These are phyloP conservation scores for Axis porcinus DNA, from an alignment of 2,113 vertebrate genomes.

Conservation along the genomic window DNA sequence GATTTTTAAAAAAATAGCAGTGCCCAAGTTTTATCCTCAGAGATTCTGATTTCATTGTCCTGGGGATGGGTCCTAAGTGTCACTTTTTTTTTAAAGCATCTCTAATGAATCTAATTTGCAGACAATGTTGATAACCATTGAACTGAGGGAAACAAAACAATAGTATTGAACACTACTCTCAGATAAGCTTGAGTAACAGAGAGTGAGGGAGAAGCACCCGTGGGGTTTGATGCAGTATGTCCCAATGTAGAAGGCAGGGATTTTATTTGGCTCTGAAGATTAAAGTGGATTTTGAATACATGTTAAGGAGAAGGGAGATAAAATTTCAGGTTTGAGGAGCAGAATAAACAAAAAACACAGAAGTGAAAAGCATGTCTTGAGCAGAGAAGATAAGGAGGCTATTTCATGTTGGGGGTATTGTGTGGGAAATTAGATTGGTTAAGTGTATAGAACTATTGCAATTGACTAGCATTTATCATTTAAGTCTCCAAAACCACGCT, in stretches of 20 bases:
- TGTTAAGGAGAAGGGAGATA: not conserved
- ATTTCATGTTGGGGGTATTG: not conserved
- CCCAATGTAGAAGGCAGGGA: not conserved
- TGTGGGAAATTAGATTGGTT: not conserved
- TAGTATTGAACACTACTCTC: not conserved
- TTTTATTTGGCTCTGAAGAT: not conserved
- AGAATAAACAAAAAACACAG: not conserved
- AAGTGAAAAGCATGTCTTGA: not conserved
- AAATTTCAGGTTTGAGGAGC: not conserved
- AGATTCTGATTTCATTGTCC: not conserved
- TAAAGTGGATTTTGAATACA: not conserved
- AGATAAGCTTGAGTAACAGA: not conserved
- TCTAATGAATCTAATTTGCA: not conserved
- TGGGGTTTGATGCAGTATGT: not conserved
- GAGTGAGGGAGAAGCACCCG: fast-evolving
- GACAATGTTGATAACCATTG: not conserved
- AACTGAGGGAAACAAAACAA: not conserved
- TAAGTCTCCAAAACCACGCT: not conserved
- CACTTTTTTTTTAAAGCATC: not conserved
- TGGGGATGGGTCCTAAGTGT: not conserved
- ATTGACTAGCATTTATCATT: not conserved
- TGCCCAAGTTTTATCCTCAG: not conserved
- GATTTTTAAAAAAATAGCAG: not conserved
- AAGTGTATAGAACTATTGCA: not conserved
- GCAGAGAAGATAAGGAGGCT: not conserved